Conservation (phyloP, 2,888 invertebrate genomes). For the Amorpha juglandis region DNA sequence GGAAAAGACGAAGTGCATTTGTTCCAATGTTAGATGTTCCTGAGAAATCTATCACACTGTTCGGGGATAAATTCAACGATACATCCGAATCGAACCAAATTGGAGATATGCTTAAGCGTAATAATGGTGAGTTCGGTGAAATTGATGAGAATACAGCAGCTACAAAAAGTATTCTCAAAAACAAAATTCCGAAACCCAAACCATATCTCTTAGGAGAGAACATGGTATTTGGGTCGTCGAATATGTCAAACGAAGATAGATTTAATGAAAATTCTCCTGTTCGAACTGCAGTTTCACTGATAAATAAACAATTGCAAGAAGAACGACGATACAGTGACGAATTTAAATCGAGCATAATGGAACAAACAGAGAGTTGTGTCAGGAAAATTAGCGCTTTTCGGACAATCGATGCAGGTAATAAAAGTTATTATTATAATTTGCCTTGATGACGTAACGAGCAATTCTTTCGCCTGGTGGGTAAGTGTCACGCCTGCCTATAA, state of each 20-base stretch:
- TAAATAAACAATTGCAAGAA: conserved; percentile 67
- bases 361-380: conserved; percentile 45
- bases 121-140: conserved; percentile 62
- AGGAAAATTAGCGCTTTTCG: conserved; percentile 49
- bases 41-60: conserved; percentile 86
- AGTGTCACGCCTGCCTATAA: too few relatives aligned
- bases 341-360: conserved; percentile 46
- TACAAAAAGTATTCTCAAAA: conserved; percentile 89
- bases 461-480: too few relatives aligned
- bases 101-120: conserved; percentile 44
- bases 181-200: conserved; percentile 89
- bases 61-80: conserved; percentile 79
- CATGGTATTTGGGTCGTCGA: conserved; percentile 72
- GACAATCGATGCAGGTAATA: conserved; percentile 64
- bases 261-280: conserved; percentile 43
- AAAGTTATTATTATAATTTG: not conserved
- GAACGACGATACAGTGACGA: conserved; percentile 55
- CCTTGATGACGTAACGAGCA: too few relatives aligned
- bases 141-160: conserved; percentile 81
- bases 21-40: conserved; percentile 70
- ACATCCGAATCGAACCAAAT: conserved; percentile 46
- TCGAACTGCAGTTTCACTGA: conserved; percentile 65
- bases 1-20: conserved; percentile 86
- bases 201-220: conserved; percentile 90
- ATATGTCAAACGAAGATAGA: conserved; percentile 45